phyloP scores from a whole-genome alignment of 1,140 invertebrate genomes.

The Nilaparvata lugens region DNA sequence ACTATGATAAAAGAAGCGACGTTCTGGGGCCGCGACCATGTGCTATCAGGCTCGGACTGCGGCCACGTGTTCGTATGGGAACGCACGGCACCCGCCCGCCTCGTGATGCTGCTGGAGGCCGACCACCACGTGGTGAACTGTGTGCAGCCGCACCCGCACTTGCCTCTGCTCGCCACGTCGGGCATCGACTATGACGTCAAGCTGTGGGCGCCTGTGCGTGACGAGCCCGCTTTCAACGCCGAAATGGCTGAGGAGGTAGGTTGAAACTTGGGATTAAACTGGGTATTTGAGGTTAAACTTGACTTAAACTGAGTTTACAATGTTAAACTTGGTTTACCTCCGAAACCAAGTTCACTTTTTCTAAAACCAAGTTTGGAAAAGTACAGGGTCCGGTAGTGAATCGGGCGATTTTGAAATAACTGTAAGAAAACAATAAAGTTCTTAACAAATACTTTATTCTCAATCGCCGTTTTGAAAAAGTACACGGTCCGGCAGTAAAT shows the following conservation, averaged over 20 bases:
- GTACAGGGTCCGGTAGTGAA: too few relatives aligned
- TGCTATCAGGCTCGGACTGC: conserved; percentile 82
- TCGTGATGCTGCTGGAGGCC: conserved; percentile 71
- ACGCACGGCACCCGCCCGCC: conserved; percentile 44
- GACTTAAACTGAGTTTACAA: too few relatives aligned
- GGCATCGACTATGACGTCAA: conserved; percentile 89
- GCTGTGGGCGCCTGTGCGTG: conserved; percentile 63
- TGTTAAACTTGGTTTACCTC: too few relatives aligned
- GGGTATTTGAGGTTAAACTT: too few relatives aligned
- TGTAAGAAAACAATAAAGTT: too few relatives aligned
- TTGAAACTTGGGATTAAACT: too few relatives aligned
- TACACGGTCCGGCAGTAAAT: too few relatives aligned
- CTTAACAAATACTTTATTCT: too few relatives aligned
- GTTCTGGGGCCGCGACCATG: conserved; percentile 76
- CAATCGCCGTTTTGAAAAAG: too few relatives aligned
- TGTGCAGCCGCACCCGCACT: conserved; percentile 71
- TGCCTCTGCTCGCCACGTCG: conserved; percentile 75
- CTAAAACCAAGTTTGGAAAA: too few relatives aligned
- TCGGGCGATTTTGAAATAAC: too few relatives aligned
- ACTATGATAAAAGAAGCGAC: conserved; percentile 86
- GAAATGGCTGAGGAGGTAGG: conserved; percentile 59
- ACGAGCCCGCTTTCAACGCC: conserved; percentile 52
- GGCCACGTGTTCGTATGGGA: conserved; percentile 69
- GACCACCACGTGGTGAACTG: conserved; percentile 84
- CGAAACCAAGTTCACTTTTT: too few relatives aligned